phyloP scores from a whole-genome alignment of 53 echinoderm and acorn worm genomes.

The Paelopatides confundens region DNA sequence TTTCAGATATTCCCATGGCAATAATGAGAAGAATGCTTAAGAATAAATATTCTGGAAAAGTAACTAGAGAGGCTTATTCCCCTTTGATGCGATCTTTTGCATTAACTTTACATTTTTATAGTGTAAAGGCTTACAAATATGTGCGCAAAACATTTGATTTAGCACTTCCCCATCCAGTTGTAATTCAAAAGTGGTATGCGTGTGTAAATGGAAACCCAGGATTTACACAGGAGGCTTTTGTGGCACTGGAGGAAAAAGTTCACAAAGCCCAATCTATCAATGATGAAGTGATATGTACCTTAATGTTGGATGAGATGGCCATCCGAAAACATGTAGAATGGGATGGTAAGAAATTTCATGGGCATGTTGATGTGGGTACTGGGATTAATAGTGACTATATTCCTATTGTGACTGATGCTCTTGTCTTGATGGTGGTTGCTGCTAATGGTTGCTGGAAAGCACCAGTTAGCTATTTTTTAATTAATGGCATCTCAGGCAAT shows the following conservation, averaged over 20 bases:
- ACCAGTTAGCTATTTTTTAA: conserved; percentile 43
- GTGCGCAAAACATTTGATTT: conserved; percentile 62
- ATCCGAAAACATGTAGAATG: conserved; percentile 63
- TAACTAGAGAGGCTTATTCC: background rate
- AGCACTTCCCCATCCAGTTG: conserved; percentile 58
- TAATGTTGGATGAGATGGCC: conserved; percentile 81
- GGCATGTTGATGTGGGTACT: conserved; percentile 63
- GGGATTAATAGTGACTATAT: conserved; percentile 28
- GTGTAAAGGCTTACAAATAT: conserved; percentile 68
- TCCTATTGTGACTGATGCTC: conserved; percentile 33
- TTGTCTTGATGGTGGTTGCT: conserved; percentile 64
- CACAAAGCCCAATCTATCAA: background rate
- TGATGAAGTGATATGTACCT: conserved; percentile 36
- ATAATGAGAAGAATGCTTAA: conserved; percentile 50
- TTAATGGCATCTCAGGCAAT: conserved; percentile 56
- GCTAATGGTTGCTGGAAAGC: conserved; percentile 58
- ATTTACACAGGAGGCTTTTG: conserved; percentile 57
- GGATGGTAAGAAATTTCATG: conserved; percentile 44
- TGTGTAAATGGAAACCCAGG: conserved; percentile 54
- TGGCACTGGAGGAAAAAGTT: conserved; percentile 47
- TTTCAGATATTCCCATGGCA: conserved; percentile 28
- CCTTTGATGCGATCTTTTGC: conserved; percentile 66
- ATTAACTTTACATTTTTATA: conserved; percentile 73
- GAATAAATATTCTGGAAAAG: conserved; percentile 13
- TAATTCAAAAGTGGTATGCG: conserved; percentile 48